Base-by-base conservation (phyloP, 2,888 invertebrate species). In the Boloria selene region DNA sequence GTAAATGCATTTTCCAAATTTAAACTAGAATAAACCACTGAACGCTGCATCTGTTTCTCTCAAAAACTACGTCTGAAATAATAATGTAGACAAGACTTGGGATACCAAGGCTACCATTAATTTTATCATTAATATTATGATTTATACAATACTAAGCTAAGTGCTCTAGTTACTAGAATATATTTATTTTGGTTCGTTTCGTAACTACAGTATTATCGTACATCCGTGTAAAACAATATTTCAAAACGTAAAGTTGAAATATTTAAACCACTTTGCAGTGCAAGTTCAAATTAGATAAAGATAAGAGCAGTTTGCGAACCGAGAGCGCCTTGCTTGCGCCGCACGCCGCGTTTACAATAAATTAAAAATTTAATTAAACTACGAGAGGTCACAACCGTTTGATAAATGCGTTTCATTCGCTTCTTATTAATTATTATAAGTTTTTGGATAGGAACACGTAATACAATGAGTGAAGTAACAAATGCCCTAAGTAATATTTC, bases 301-400 rank as follows among this genome's bases (percentile, higher is more conserved):
- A 80, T 80, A 79, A 75, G 74, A 77, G 77, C 79, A 81, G 83
- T 84, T 83, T 81, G 81, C 79, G 72, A 75, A 73, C 64, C 74
- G 71, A 71, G 74, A 67, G 62, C 74, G 73, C 72, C 64, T 71
- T 74, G 72, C 72, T 69, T 64, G 77, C 79, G 74, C 80, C 80
- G 81, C 79, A 84, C 82, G 82, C 82, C 80, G 79, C 79, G 79
- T 77, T 81, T 80, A 83, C 82, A 82, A 87, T 88, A 88, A 88
- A 88, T 88, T 87, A 86, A 88, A 87, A 87, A 82, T 86, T 88
- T 88, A 88, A 88, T 88, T 88, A 88, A 88, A 88, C 79, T 84
- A 83, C 80, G 79, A 81, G 82, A 82, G 83, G 82, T 83, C 80
- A 80, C 82, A 80, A 83, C 81, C 83, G 84, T 84, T 85, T 86